phyloP scores from a whole-genome alignment of 2,113 vertebrate species.

The Strix uralensis region DNA sequence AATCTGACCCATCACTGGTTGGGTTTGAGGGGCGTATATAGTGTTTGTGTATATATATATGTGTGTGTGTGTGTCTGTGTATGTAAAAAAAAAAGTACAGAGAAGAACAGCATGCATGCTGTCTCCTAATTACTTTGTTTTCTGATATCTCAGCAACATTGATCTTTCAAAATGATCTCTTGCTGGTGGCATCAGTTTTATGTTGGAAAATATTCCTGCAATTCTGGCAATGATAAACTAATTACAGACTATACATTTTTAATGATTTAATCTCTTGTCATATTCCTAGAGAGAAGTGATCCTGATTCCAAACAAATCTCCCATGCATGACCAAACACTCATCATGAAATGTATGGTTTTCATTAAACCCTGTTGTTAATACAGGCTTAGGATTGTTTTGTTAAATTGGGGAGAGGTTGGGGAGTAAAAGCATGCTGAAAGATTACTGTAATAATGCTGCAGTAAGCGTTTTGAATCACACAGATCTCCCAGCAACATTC shows the following conservation, averaged over 20 bases:
- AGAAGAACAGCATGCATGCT: not conserved
- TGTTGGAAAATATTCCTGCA: constrained; percentile 55
- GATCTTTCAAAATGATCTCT: constrained; percentile 68
- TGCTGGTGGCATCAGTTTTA: constrained; percentile 58
- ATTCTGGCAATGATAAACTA: constrained; percentile 71
- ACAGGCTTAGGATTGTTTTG: constrained; percentile 51
- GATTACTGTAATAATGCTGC: constrained; percentile 51
- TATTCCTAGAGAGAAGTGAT: constrained; percentile 66
- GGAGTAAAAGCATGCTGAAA: constrained; percentile 25
- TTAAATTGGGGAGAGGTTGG: constrained; percentile 34
- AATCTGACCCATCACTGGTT: not conserved
- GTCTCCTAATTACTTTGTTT: constrained; percentile 56
- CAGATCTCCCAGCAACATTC: not conserved
- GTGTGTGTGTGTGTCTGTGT: not conserved
- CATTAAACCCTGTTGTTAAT: constrained; percentile 69
- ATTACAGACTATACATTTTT: constrained; percentile 77
- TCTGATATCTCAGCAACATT: constrained; percentile 46
- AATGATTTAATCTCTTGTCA: constrained; percentile 77
- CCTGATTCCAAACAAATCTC: constrained; percentile 71
- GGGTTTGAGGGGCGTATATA: not conserved
- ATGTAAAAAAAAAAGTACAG: not conserved
- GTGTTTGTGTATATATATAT: not conserved
- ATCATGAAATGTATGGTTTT: constrained; percentile 69
- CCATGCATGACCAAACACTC: constrained; percentile 63
- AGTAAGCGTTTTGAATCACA: constrained; percentile 18